These are phyloP conservation scores for Sebastes variabilis DNA, from an alignment of 2,797 vertebrate genomes.

Conservation along the genomic window DNA sequence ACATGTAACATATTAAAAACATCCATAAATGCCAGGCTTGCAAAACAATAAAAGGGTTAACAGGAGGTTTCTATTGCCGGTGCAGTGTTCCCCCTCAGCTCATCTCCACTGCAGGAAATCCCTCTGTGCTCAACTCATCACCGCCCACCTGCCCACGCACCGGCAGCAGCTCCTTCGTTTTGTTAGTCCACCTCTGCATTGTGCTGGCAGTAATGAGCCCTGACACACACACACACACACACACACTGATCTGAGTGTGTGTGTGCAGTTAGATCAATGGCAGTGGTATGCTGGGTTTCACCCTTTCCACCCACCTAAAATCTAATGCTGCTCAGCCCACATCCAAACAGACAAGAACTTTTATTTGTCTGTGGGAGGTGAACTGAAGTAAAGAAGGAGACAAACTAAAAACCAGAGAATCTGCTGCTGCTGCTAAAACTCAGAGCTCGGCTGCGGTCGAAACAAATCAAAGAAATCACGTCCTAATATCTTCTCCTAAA, in stretches of 20 bases:
- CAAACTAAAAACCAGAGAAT: background rate
- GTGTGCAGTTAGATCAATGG: background rate
- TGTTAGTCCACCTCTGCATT: constrained; percentile 36
- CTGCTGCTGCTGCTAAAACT: background rate
- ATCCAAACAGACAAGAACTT: background rate
- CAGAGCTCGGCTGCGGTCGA: too few relatives aligned
- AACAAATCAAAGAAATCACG: too few relatives aligned
- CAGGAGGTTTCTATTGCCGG: background rate
- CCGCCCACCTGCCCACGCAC: constrained; percentile 1
- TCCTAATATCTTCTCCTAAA: too few relatives aligned
- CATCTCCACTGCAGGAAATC: constrained; percentile 29
- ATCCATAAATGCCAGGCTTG: background rate
- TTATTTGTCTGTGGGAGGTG: background rate
- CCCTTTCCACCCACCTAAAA: constrained; percentile 29
- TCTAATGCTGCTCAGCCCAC: constrained; percentile 13
- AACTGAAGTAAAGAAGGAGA: background rate
- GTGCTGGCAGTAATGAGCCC: constrained; percentile 29
- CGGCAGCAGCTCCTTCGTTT: background rate
- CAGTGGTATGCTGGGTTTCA: background rate
- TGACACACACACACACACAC: constrained; percentile 6
- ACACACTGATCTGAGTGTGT: background rate
- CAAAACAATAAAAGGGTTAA: background rate
- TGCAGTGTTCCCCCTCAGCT: constrained; percentile 6
- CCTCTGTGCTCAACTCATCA: constrained; percentile 4
- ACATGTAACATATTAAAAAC: background rate